Evolutionary conservation across 53 echinoderm and acorn worm genomes (phyloP), one percentile per base, ranked within the genome.

Genomic region (Holothuria leucospilota): DNA sequence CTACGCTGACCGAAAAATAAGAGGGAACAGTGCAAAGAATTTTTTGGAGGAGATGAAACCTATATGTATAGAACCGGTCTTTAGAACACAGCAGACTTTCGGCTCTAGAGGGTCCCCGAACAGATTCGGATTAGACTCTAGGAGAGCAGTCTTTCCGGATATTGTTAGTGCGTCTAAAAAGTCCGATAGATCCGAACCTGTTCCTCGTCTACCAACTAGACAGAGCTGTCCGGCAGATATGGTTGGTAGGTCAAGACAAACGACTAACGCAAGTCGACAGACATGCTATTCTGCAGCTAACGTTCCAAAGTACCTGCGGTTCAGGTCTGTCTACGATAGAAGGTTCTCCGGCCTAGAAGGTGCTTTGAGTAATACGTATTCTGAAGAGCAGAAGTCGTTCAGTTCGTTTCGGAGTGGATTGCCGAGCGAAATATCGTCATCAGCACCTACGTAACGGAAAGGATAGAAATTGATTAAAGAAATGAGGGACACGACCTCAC

Each of bases 271-370:
- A 13, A 38, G 20, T 20, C 27, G n/a, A 40, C 16, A 12, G 26
- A 24, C 23, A 10, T 84, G 85, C 40, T 75, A 63, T 30, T 95
- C 95, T 0, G 74, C 93, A 11, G 62, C 86, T 1, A 71, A 39
- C 51, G 41, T 93, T 26, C 96, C 96, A 4, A 90, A 87, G 40
- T 96, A 89, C 39, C 75, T 96, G 60, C 90, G 90, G 68, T 96
- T 92, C 86, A 86, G 96, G 56, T 78, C 94, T 27, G 92, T 92
- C 2, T 94, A 94, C 25, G 96, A 96, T 53, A 80, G 92, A 21
- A 75, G 96, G 42, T 96, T 96, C 61, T 85, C 82, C 62, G 59
- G 80, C 11, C 87, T 96, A 25, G 90, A 96, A 63, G 64, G 86
- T n/a, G 84, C 90, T 20, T 86, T 96, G 42, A 77, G 90, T 42